Conservation (phyloP, 2,888 invertebrate species). For the Augiades crinisus region DNA sequence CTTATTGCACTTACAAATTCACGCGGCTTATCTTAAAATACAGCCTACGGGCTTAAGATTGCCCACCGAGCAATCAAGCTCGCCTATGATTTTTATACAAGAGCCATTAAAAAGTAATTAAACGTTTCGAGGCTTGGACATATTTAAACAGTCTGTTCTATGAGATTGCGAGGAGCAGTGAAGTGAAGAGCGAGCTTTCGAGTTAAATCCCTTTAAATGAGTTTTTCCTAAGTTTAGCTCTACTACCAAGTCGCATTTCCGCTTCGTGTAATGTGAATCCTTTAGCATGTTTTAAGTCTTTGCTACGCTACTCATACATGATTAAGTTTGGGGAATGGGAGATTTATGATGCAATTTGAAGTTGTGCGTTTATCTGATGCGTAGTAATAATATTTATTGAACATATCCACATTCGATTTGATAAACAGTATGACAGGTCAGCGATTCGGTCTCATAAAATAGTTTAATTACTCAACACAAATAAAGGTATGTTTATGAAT, state of each 20-base stretch:
- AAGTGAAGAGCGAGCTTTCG: conserved; percentile 18
- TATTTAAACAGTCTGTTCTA: conserved; percentile 24
- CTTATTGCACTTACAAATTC: no score
- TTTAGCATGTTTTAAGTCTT: conserved; percentile 14
- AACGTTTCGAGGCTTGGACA: conserved; percentile 19
- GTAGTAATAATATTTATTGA: no score
- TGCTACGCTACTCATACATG: conserved; percentile 3
- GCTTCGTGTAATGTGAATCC: conserved; percentile 21
- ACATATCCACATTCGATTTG: no score
- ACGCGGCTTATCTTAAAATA: no score
- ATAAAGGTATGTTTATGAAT: no score
- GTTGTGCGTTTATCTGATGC: no score
- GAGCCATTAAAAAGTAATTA: conserved; percentile 18
- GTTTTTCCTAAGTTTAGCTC: conserved; percentile 25
- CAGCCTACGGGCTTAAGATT: no score
- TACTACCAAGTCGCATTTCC: conserved; percentile 22
- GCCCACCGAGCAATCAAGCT: background rate
- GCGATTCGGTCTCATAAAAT: no score
- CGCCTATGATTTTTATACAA: background rate
- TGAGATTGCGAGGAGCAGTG: conserved; percentile 20
- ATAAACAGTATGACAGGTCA: no score
- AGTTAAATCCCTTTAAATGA: conserved; percentile 26
- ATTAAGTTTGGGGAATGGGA: background rate
- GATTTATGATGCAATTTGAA: background rate
- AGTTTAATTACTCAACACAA: no score